Evolutionary conservation across 2,113 vertebrate species (phyloP).

Genomic region (Hemichromis elongatus): DNA sequence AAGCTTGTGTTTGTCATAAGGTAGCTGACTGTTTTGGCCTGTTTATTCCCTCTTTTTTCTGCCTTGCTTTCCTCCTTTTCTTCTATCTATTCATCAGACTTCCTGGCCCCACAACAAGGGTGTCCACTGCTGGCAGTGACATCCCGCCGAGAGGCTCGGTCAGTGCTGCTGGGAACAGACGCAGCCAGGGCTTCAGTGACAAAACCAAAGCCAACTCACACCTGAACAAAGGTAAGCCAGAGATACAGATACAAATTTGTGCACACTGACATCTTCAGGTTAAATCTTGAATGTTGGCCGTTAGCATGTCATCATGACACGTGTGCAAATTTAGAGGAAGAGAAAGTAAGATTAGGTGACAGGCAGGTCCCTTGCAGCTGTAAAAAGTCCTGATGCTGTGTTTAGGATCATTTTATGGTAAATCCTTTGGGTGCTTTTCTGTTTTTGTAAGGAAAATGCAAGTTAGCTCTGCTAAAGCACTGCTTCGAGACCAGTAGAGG

Average conservation of each 20-base stretch:
- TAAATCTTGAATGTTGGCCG: not conserved
- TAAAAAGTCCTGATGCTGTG: not conserved
- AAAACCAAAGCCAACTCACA: conserved; percentile 85
- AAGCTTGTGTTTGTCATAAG: not conserved
- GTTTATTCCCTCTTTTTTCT: not conserved
- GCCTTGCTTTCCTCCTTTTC: not conserved
- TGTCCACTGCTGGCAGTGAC: conserved; percentile 86
- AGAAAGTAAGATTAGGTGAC: not conserved
- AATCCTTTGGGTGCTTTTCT: not conserved
- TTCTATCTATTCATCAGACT: conserved; percentile 76
- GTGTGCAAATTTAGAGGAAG: not conserved
- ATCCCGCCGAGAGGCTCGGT: conserved; percentile 75
- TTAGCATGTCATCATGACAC: not conserved
- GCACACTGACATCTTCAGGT: not conserved
- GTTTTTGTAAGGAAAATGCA: not conserved
- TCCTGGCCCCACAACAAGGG: conserved; percentile 86
- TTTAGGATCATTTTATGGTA: not conserved
- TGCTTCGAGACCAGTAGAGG: not conserved
- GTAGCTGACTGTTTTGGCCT: not conserved
- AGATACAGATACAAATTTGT: not conserved
- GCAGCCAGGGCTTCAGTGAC: conserved; percentile 93
- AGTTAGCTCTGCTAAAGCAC: not conserved
- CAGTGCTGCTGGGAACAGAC: conserved; percentile 82
- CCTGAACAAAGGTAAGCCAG: conserved; percentile 82
- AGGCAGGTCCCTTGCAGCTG: not conserved